Evolutionary conservation across 2,888 invertebrate species (phyloP).

Genomic region (Hemicrepidius hirtus): DNA sequence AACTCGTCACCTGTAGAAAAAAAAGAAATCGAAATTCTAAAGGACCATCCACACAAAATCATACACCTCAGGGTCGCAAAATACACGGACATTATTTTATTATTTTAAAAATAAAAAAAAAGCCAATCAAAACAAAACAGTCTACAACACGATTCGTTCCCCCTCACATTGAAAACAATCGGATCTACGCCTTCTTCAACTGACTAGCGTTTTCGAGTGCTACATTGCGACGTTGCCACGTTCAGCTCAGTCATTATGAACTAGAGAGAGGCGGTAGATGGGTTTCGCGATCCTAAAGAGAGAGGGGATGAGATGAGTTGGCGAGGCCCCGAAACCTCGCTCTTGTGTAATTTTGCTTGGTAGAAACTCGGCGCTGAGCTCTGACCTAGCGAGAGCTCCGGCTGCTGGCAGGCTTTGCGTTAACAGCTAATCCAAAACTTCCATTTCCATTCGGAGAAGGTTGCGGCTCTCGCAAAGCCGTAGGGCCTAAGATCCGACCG

Average conservation of each 20-base stretch:
- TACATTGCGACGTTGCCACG: conserved; percentile 26
- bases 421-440: conserved; percentile 30
- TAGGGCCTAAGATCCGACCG: conserved; percentile 8
- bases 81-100: conserved; percentile 6
- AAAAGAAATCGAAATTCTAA: no score
- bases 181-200: conserved; percentile 27
- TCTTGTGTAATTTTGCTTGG: conserved; percentile 33
- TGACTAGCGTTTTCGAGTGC: conserved; percentile 26
- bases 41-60: neutral
- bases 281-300: neutral
- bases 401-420: conserved; percentile 1
- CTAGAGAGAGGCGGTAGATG: conserved; percentile 6
- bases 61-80: neutral
- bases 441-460: conserved; percentile 24
- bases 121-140: conserved; percentile 21
- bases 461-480: conserved; percentile 18
- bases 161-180: conserved; percentile 12
- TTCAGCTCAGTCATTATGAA: neutral
- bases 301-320: conserved; percentile 30
- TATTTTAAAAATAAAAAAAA: neutral
- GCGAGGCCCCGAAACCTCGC: conserved; percentile 34
- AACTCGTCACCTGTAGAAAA: no score
- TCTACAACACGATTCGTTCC: neutral
- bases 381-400: conserved; percentile 37
- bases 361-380: conserved; percentile 20